Percentiles rank a stretch among this genome's conserved stretches.
phyloP scores from a whole-genome alignment of 2,888 invertebrate species.

The Ditula angustiorana region DNA sequence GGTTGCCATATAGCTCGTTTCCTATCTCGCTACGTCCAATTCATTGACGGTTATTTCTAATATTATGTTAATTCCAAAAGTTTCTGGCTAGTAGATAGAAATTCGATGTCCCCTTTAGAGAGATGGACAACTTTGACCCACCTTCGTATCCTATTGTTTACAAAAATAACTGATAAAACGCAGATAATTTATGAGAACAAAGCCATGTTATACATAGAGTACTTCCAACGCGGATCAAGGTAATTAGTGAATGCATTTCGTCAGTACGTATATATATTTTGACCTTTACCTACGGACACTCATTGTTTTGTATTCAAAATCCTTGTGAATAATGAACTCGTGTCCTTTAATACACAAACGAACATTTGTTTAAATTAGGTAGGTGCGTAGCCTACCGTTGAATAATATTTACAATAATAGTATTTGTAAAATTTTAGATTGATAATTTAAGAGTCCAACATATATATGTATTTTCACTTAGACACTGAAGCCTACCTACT shows the following conservation, averaged over 20 bases:
- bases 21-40: neutral
- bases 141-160: neutral
- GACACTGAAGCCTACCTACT: too few relatives aligned
- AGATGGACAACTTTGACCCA: neutral
- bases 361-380: conserved; percentile 70
- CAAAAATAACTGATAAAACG: neutral
- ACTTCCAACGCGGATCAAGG: conserved; percentile 65
- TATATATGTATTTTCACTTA: neutral
- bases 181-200: neutral
- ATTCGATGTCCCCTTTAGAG: too few relatives aligned
- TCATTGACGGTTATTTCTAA: neutral
- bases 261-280: conserved; percentile 57
- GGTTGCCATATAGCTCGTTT: conserved; percentile 16
- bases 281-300: conserved; percentile 73
- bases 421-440: neutral
- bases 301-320: conserved; percentile 74
- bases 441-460: neutral
- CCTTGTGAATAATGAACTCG: conserved; percentile 76
- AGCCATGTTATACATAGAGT: neutral
- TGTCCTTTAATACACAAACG: conserved; percentile 64
- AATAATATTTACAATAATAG: conserved; percentile 13
- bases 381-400: conserved; percentile 16
- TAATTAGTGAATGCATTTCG: conserved; percentile 62
- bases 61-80: neutral
- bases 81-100: neutral